Percentiles rank a stretch among this genome's conserved stretches.
These are phyloP conservation scores for Watersipora subatra DNA, from an alignment of 1,140 invertebrate species.

Conservation along the genomic window DNA sequence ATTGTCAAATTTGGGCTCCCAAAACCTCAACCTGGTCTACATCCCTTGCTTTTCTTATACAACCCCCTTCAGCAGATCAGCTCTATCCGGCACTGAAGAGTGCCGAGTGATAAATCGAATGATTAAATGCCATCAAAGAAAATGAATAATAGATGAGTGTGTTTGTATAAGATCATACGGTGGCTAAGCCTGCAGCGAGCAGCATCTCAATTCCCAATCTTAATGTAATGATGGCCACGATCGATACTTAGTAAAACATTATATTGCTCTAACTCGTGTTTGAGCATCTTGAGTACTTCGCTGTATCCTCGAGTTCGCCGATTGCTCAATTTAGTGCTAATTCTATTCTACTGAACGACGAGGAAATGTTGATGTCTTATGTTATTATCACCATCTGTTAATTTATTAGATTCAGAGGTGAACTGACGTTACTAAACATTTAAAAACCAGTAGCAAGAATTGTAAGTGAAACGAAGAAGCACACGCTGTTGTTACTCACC, in stretches of 20 bases:
- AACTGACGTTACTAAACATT: neutral
- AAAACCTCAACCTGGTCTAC: neutral
- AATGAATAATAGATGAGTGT: neutral
- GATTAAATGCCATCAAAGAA: neutral
- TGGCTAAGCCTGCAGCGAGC: neutral
- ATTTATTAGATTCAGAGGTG: too few species aligned
- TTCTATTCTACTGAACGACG: too few species aligned
- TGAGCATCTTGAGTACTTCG: too few species aligned
- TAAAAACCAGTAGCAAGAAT: neutral
- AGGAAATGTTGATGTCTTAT: too few species aligned
- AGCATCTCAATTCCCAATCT: too few species aligned
- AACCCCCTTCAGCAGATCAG: too few species aligned
- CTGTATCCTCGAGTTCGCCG: too few species aligned
- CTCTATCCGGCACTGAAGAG: neutral
- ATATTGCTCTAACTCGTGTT: too few species aligned
- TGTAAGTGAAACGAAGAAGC: neutral
- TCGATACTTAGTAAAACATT: too few species aligned
- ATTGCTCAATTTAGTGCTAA: too few species aligned
- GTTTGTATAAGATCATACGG: neutral
- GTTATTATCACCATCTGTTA: too few species aligned
- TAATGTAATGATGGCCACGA: too few species aligned
- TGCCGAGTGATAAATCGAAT: neutral
- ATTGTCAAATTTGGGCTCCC: neutral
- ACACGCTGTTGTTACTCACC: neutral
- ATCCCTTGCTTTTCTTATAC: neutral